Evolutionary conservation across 2,797 vertebrate species (phyloP).

Genomic region (Kryptolebias ocellatus): DNA sequence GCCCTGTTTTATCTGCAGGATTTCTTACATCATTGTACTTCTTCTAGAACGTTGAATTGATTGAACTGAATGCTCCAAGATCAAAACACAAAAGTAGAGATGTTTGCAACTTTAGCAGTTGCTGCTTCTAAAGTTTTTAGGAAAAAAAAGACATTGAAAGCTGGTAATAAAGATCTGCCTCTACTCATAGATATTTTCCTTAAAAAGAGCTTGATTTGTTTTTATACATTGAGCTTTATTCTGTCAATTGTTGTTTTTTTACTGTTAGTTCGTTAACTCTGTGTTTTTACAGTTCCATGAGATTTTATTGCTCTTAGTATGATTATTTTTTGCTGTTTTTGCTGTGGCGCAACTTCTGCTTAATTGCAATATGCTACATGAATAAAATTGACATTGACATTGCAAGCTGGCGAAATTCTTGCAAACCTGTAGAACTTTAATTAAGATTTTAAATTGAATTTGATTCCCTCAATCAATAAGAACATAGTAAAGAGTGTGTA

Average conservation of each 20-base stretch:
- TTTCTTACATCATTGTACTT: not conserved
- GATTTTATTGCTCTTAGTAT: not conserved
- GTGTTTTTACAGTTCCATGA: not conserved
- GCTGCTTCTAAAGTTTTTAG: no score
- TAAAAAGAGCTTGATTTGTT: not conserved
- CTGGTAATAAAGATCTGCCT: not conserved
- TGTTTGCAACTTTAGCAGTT: no score
- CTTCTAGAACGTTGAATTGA: not conserved
- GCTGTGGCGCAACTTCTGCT: not conserved
- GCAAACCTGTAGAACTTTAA: not conserved
- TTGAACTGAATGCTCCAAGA: not conserved
- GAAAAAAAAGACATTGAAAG: no score
- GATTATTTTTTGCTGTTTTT: not conserved
- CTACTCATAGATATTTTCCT: not conserved
- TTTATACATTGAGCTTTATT: not conserved
- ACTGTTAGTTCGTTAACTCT: not conserved
- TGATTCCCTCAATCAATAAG: not conserved
- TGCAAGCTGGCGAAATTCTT: not conserved
- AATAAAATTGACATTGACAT: not conserved
- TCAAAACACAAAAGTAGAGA: not conserved
- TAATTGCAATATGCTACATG: not conserved
- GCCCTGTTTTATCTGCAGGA: not conserved
- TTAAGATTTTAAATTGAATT: not conserved
- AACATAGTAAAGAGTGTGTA: not conserved
- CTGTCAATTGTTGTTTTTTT: not conserved